Percentiles rank a stretch among this genome's conserved stretches.
Evolutionary conservation across 2,888 invertebrate species (phyloP).

Genomic region (Mythimna ferrago): DNA sequence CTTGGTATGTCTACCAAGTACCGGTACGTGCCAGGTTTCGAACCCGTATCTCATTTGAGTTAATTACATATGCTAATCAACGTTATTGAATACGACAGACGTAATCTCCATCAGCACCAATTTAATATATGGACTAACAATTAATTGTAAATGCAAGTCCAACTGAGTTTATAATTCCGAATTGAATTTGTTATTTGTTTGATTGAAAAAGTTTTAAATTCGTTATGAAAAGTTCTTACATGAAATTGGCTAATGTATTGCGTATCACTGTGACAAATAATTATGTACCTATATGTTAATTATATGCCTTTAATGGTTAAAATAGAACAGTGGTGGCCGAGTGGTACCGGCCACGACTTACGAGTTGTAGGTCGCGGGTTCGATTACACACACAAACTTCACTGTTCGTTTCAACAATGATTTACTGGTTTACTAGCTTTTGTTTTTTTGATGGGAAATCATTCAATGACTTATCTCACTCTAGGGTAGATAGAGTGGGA

Average conservation of each 20-base stretch:
- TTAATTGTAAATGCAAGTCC: constrained; percentile 35
- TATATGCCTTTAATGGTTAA: neutral
- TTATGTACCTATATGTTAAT: neutral
- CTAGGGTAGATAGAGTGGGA: too few relatives aligned
- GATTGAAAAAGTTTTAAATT: constrained; percentile 55
- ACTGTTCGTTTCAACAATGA: too few relatives aligned
- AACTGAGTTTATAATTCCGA: constrained; percentile 37
- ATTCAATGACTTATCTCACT: too few relatives aligned
- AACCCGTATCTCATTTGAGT: constrained; percentile 1
- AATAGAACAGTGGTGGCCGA: too few relatives aligned
- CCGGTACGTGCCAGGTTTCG: neutral
- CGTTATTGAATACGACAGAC: constrained; percentile 28
- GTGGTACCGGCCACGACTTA: too few relatives aligned
- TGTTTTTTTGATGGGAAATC: too few relatives aligned
- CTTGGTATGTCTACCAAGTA: too few relatives aligned
- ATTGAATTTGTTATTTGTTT: constrained; percentile 53
- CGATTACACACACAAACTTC: too few relatives aligned
- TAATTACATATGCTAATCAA: constrained; percentile 40
- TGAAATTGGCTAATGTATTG: constrained; percentile 25
- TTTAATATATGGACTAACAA: constrained; percentile 25
- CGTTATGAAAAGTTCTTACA: constrained; percentile 34
- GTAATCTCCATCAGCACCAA: constrained; percentile 30
- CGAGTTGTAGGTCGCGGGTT: too few relatives aligned
- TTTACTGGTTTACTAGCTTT: too few relatives aligned
- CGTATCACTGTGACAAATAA: constrained; percentile 8